A percentile compares a stretch with the other conserved stretches of the same genome.
Conservation (phyloP, 2,888 invertebrate species). For the Tromatobia lineatoria region DNA sequence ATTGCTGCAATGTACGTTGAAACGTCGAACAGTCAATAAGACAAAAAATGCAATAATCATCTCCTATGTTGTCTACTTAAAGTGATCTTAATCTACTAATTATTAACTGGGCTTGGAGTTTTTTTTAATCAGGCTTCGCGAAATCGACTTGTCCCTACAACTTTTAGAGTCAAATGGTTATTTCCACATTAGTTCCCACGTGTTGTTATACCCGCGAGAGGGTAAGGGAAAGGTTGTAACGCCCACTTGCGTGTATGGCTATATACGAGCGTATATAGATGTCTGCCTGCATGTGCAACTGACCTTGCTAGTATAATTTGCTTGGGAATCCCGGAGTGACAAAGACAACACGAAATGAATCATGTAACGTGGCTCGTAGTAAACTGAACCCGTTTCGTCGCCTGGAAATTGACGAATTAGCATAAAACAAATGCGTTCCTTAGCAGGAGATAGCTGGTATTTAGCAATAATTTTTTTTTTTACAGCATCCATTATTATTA, state of each 20-base stretch:
- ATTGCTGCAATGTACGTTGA: neutral
- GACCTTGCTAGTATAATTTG: constrained; percentile 25
- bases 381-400: constrained; percentile 38
- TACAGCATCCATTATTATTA: no score
- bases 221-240: neutral
- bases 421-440: no score
- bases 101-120: neutral
- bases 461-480: no score
- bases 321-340: constrained; percentile 56
- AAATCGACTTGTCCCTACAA: neutral
- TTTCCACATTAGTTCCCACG: neutral
- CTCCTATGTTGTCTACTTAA: neutral
- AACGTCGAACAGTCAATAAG: neutral
- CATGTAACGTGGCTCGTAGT: constrained; percentile 17
- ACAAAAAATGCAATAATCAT: neutral
- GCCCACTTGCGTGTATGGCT: neutral
- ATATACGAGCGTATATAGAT: neutral
- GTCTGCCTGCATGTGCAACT: constrained; percentile 1
- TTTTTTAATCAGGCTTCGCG: no score
- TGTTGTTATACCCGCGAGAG: neutral
- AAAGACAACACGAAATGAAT: constrained; percentile 50
- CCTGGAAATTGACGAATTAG: constrained; percentile 23
- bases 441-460: no score
- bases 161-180: neutral
- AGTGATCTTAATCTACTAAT: neutral